These are phyloP conservation scores for Bos indicus DNA, from an alignment of 2,113 vertebrate species.

Conservation along the genomic window DNA sequence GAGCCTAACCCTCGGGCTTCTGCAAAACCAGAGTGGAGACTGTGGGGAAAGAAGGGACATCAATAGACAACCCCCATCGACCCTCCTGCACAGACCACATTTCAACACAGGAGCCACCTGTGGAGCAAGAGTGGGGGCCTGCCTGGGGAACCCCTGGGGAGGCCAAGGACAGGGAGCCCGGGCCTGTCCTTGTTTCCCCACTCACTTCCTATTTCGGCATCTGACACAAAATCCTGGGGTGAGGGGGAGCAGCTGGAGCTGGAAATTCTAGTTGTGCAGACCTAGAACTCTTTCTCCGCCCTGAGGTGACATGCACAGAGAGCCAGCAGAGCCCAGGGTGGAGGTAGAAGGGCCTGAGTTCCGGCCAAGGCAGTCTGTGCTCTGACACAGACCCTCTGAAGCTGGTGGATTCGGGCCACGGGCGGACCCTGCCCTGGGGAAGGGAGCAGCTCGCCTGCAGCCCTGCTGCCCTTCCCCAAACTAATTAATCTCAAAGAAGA, in stretches of 20 bases:
- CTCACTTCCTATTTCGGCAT: not conserved
- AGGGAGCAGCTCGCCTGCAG: rapidly evolving
- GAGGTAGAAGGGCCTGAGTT: not conserved
- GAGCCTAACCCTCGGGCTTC: not conserved
- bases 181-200: not conserved
- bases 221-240: not conserved
- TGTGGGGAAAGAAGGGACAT: rapidly evolving
- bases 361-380: not conserved
- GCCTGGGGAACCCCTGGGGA: not conserved
- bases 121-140: not conserved
- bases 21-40: not conserved
- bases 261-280: not conserved
- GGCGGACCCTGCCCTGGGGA: rapidly evolving
- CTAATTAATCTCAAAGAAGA: not conserved
- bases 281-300: not conserved
- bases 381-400: not conserved
- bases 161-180: not conserved
- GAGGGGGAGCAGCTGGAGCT: not conserved
- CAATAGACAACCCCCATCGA: no score
- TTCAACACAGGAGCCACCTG: not conserved
- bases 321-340: not conserved
- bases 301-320: not conserved
- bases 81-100: no score
- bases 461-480: not conserved
- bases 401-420: not conserved